Evolutionary conservation across 2,888 invertebrate species (phyloP), one percentile per base, ranked within the genome.

Genomic region (Steromphala cineraria): DNA sequence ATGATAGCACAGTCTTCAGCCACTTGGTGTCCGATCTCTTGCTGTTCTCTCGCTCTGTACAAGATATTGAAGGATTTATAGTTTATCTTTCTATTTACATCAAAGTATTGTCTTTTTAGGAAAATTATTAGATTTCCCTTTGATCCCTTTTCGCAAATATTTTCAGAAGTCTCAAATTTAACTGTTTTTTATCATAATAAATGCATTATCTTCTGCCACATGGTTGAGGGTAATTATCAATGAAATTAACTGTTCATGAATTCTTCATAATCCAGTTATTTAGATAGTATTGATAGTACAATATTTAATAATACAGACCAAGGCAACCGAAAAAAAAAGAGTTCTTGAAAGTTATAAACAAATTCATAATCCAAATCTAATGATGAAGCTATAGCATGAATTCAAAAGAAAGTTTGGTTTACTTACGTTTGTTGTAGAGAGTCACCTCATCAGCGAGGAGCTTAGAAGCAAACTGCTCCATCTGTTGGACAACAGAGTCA

Each of bases 1-100:
- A 96, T 15, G 95, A 94, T 87, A 97, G 94, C 13, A 98, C 95
- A 5, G 91, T 93, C 81, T 89, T 90, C 83, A 92, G 87, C 93
- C 93, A 93, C 4, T 87, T 86, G 0, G 92, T 91, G 80, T 94
- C 93, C 10, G 92, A 91, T 36, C 84, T 84, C 83, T 91, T 91
- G 0, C 83, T 84, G 21, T 85, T 87, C 55, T 91, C 90, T 80
- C 89, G 84, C 75, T 91, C 92, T 92, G 88, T 80, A 95, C 95
- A 2, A 36, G 36, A 36, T 36, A 79, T 17, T 31, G 31, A 75
- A 75, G n/a, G 52, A 4, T 8, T 46, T 46, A 5, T 10, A 46
- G 7, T 36, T 46, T 13, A 46, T 46, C 7, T 46, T 46, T 46
- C 10, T 13, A 46, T 10, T 13, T 10, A 10, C 46, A 46, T 46